Conservation (phyloP, 2,797 vertebrate genomes). For the Chelidonichthys spinosus region DNA sequence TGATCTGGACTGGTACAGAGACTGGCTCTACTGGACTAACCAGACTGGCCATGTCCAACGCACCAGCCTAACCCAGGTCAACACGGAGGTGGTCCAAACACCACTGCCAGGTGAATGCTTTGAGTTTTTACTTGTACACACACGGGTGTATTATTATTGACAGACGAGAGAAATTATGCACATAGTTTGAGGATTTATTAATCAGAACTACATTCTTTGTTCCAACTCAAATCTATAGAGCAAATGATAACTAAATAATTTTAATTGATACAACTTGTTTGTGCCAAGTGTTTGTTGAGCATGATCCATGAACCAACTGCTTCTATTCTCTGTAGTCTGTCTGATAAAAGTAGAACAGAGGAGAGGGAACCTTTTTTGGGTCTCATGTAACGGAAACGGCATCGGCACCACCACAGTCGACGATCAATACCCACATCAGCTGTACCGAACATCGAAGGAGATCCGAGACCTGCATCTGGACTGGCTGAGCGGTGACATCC, state of each 20-base stretch:
- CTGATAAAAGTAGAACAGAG: slow-evolving; percentile 84
- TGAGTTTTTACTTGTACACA: not conserved
- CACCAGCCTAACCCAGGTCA: slow-evolving; percentile 66
- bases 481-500: slow-evolving; percentile 84
- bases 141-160: not conserved
- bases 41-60: slow-evolving; percentile 83
- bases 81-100: slow-evolving; percentile 78
- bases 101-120: slow-evolving; percentile 81
- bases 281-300: not conserved
- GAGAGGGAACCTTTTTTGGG: slow-evolving; percentile 87
- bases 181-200: not conserved
- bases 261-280: not conserved
- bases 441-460: slow-evolving; percentile 78
- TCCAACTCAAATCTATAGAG: not conserved
- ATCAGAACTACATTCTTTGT: not conserved
- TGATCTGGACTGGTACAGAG: slow-evolving; percentile 89
- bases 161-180: not conserved
- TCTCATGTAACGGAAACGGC: slow-evolving; percentile 84
- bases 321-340: slow-evolving; percentile 80
- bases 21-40: slow-evolving; percentile 88
- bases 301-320: not conserved
- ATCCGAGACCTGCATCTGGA: slow-evolving; percentile 86
- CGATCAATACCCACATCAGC: slow-evolving; percentile 40
- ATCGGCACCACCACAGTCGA: slow-evolving; percentile 77
- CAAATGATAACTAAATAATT: not conserved